A percentile compares a stretch with the other conserved stretches of the same genome.
Evolutionary conservation across 2,113 vertebrate species (phyloP).

Genomic region (zebrafish (Danio rerio)): GRCz12tu NC_133189.1:19794501-19795000

Average conservation of each 20-base stretch:
- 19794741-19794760: slow-evolving; percentile 56
- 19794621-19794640: slow-evolving; percentile 30
- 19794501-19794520: slow-evolving; percentile 56
- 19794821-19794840: not conserved
- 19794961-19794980: slow-evolving; percentile 65
- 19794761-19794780: slow-evolving; percentile 29
- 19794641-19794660: slow-evolving; percentile 31
- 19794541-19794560: slow-evolving; percentile 52
- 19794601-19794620: slow-evolving; percentile 6
- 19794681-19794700: slow-evolving; percentile 50
- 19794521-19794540: slow-evolving; percentile 58
- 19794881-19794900: slow-evolving; percentile 15
- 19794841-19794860: not conserved
- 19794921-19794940: not conserved
- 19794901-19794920: not conserved
- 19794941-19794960: slow-evolving; percentile 40
- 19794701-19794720: slow-evolving; percentile 48
- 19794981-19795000: slow-evolving; percentile 71
- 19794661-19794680: slow-evolving; percentile 61
- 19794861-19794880: not conserved
- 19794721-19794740: slow-evolving; percentile 58
- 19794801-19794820: not conserved
- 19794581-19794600: slow-evolving; percentile 19
- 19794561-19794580: slow-evolving; percentile 8
- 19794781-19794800: slow-evolving; percentile 11